These are phyloP conservation scores for Ophioninae sp. DNA, from an alignment of 2,888 invertebrate species.

Conservation along the genomic window DNA sequence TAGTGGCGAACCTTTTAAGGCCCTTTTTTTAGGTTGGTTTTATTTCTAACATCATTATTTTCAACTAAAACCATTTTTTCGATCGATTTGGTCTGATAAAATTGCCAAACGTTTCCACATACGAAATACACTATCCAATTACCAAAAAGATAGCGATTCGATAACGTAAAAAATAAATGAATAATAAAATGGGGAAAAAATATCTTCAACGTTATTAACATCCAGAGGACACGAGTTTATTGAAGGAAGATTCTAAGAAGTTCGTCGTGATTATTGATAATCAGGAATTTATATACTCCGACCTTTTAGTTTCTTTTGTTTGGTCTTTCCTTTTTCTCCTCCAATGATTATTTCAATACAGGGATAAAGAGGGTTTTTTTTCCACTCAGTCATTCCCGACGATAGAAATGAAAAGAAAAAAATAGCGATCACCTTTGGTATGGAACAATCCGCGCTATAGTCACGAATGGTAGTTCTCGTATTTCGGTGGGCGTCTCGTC, in stretches of 20 bases:
- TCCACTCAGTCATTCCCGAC: conserved; percentile 11
- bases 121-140: no score
- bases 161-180: no score
- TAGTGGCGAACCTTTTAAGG: no score
- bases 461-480: conserved; percentile 34
- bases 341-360: conserved; percentile 36
- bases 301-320: neutral
- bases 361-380: conserved; percentile 18
- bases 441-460: conserved; percentile 1
- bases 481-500: conserved; percentile 60
- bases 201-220: no score
- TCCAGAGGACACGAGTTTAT: neutral
- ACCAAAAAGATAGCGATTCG: no score
- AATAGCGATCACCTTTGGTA: conserved; percentile 14
- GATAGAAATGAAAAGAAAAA: conserved; percentile 31
- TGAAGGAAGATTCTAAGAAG: neutral
- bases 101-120: no score
- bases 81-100: no score
- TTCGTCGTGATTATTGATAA: neutral
- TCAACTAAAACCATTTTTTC: no score
- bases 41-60: no score
- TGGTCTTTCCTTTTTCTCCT: neutral
- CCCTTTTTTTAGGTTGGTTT: no score
- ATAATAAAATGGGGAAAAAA: no score
- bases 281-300: neutral